Evolutionary conservation across 2,113 vertebrate species (phyloP).

Genomic region (Chiloscyllium plagiosum): DNA sequence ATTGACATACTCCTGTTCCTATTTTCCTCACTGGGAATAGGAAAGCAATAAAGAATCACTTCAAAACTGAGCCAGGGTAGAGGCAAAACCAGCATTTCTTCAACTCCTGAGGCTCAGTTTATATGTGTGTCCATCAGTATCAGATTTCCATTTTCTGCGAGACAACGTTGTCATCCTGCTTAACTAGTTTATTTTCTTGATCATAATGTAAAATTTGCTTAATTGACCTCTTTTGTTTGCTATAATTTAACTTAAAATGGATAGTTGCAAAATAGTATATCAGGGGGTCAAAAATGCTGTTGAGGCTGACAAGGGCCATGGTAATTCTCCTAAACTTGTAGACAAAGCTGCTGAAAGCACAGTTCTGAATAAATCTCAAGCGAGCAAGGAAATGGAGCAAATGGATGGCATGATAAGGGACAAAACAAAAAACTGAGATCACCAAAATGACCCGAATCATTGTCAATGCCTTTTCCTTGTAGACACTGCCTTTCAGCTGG

Average conservation of each 20-base stretch:
- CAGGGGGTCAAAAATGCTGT: constrained; percentile 70
- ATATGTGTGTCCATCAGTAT: no score
- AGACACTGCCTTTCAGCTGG: constrained; percentile 41
- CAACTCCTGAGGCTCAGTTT: background rate
- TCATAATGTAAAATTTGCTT: constrained; percentile 47
- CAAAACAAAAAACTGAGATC: constrained; percentile 70
- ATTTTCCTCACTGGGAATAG: background rate
- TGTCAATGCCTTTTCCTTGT: constrained; percentile 54
- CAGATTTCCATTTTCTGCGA: background rate
- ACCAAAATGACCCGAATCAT: constrained; percentile 61
- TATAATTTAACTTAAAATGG: constrained; percentile 49
- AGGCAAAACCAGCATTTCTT: background rate
- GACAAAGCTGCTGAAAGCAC: constrained; percentile 15
- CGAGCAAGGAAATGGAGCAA: constrained; percentile 58
- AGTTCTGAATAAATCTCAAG: constrained; percentile 42
- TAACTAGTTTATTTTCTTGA: constrained; percentile 37
- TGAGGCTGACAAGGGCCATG: constrained; percentile 58
- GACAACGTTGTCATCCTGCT: constrained; percentile 50
- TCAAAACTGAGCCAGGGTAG: background rate
- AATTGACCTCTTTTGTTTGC: constrained; percentile 38
- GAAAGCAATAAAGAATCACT: background rate
- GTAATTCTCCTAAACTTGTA: constrained; percentile 54
- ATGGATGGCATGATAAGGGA: constrained; percentile 58
- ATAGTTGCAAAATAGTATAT: constrained; percentile 63
- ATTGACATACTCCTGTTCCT: no score